phyloP scores from a whole-genome alignment of 2,888 invertebrate genomes.

The Spicauda simplicius region DNA sequence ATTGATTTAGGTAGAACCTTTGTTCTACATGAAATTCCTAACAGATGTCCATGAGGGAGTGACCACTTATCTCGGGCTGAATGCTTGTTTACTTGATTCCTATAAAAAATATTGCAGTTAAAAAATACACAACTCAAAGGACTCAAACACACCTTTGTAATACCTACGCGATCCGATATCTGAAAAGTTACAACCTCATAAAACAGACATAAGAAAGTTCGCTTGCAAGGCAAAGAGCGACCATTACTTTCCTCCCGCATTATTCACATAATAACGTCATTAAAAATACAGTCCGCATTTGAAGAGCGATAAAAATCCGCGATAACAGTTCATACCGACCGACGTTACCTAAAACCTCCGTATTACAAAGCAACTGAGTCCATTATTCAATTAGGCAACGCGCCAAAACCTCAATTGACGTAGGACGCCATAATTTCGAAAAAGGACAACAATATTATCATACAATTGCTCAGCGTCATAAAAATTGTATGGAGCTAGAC shows the following conservation, averaged over 20 bases:
- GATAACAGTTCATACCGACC: slow-evolving; percentile 33
- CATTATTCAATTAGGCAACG: slow-evolving; percentile 36
- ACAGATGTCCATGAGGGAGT: too few species aligned
- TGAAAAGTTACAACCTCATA: slow-evolving; percentile 4
- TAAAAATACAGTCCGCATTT: slow-evolving; percentile 47
- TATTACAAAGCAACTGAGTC: slow-evolving; percentile 37
- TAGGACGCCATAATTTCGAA: slow-evolving; percentile 69
- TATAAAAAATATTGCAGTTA: too few species aligned
- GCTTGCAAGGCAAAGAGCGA: slow-evolving; percentile 28
- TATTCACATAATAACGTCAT: slow-evolving; percentile 43
- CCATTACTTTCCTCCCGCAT: slow-evolving; percentile 44
- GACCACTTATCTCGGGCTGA: too few species aligned
- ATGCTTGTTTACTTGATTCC: too few species aligned
- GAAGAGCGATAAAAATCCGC: slow-evolving; percentile 43
- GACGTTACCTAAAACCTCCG: slow-evolving; percentile 35
- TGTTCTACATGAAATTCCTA: too few species aligned
- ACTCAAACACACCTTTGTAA: background rate
- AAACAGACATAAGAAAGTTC: slow-evolving; percentile 11
- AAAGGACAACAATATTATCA: slow-evolving; percentile 75
- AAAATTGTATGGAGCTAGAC: slow-evolving; percentile 47
- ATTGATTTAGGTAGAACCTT: too few species aligned
- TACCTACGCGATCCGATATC: background rate
- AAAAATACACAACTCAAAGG: too few species aligned
- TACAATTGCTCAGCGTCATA: slow-evolving; percentile 74
- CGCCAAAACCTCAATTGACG: slow-evolving; percentile 57